Conservation (phyloP, 2,888 invertebrate genomes). For the Brachynemurus nebulosus region DNA sequence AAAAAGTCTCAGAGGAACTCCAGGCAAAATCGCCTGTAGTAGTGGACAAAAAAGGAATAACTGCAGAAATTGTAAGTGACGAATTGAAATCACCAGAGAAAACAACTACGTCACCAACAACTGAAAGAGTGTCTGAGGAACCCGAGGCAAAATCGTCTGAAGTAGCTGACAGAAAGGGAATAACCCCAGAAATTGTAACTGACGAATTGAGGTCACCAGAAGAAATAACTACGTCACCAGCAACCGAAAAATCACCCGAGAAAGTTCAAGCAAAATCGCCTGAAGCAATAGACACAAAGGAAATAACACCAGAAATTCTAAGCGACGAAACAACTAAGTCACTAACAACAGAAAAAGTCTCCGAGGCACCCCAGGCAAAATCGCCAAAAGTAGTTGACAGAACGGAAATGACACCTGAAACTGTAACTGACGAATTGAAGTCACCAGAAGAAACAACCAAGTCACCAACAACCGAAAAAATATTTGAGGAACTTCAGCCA, state of each 20-base stretch:
- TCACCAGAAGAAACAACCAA: too few species aligned
- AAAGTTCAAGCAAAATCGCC: not conserved
- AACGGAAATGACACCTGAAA: too few species aligned
- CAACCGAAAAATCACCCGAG: not conserved
- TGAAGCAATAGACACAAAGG: not conserved
- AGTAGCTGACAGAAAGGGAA: slow-evolving; percentile 2
- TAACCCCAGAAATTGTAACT: slow-evolving; percentile 12
- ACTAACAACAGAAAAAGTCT: too few species aligned
- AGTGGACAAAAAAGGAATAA: not conserved
- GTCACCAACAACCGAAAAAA: too few species aligned
- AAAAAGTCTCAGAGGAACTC: too few species aligned
- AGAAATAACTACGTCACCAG: slow-evolving; percentile 1
- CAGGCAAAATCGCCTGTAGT: too few species aligned
- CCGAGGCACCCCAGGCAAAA: too few species aligned
- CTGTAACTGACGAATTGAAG: too few species aligned
- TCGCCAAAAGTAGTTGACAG: too few species aligned
- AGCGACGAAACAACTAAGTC: not conserved
- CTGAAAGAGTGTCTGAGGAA: not conserved
- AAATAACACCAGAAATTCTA: not conserved
- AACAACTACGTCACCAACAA: not conserved
- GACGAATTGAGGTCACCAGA: slow-evolving; percentile 11
- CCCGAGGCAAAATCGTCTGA: not conserved
- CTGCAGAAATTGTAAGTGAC: not conserved
- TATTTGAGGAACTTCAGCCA: too few species aligned
- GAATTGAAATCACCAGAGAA: not conserved